Conservation (phyloP, 2,888 invertebrate species). For the Liodrosophila aerea region DNA sequence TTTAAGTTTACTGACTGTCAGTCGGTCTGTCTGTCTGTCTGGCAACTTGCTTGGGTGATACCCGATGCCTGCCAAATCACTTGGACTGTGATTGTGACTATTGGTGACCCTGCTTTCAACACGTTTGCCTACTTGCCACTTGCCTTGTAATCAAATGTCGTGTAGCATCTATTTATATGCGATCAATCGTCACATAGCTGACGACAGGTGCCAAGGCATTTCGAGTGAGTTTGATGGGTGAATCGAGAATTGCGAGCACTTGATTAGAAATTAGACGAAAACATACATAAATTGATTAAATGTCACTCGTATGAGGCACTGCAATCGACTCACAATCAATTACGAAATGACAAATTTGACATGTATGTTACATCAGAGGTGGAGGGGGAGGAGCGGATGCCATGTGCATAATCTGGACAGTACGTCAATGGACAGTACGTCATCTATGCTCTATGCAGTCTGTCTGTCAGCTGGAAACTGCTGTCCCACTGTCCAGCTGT, state of each 20-base stretch:
- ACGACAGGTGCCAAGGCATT: slow-evolving; percentile 33
- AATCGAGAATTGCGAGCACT: background rate
- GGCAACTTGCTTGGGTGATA: slow-evolving; percentile 24
- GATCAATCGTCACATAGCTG: slow-evolving; percentile 22
- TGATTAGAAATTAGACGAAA: slow-evolving; percentile 43
- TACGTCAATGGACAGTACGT: slow-evolving; percentile 56
- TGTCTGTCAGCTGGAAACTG: slow-evolving; percentile 5
- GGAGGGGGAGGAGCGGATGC: slow-evolving; percentile 28
- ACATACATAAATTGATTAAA: slow-evolving; percentile 66
- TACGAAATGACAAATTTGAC: slow-evolving; percentile 71
- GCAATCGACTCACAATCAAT: slow-evolving; percentile 67
- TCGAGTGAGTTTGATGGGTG: slow-evolving; percentile 13
- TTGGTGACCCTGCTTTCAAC: slow-evolving; percentile 61
- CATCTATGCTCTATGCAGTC: slow-evolving; percentile 21
- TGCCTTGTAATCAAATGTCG: slow-evolving; percentile 55
- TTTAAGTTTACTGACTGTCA: slow-evolving; percentile 46
- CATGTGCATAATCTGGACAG: slow-evolving; percentile 68
- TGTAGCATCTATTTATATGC: slow-evolving; percentile 43
- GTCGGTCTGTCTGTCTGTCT: slow-evolving; percentile 11
- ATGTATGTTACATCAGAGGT: slow-evolving; percentile 11
- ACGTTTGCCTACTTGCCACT: slow-evolving; percentile 45
- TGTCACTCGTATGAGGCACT: slow-evolving; percentile 50
- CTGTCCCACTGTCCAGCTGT: slow-evolving; percentile 1
- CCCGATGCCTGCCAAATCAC: slow-evolving; percentile 47
- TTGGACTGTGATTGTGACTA: slow-evolving; percentile 34